Evolutionary conservation across 2,888 invertebrate species (phyloP), one percentile per base, ranked within the genome.

Genomic region (Gasteruption jaculator): DNA sequence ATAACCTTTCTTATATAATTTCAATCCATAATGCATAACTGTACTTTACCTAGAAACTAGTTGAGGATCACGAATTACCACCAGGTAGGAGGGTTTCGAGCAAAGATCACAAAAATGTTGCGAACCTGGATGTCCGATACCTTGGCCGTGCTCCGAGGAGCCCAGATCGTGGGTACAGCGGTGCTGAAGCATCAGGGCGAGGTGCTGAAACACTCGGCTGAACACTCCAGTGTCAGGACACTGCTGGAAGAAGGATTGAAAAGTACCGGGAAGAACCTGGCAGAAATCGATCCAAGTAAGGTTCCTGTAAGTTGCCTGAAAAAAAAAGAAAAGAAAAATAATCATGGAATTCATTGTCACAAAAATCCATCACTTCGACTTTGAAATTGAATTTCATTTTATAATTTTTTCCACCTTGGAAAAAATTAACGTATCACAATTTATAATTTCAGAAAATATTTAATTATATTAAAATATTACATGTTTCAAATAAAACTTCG

Each of bases 221-320:
- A 76, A 65, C 85, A 85, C 68, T 87, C 86, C 12, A 85, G 81
- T 64, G 56, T 86, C 27, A 81, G 76, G 60, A 73, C 76, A 32
- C 53, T 74, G 5, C 55, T 60, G 1, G 59, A 71, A 37, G 58
- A 65, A 20, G 56, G 57, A 32, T 38, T 63, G 2, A 60, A 56
- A 43, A 42, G 48, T 30, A 47, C 54, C 8, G 46, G 48, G 19
- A 55, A 54, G 37, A 64, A 60, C 46, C 47, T 65, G 2, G 57
- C 45, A 27, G 53, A 59, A n/a, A 55, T 61, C 50, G 58, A 68
- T 49, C 60, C 64, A 63, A 69, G 61, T 65, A 67, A 70, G 58
- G 52, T 65, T 58, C 63, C 70, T 47, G 68, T 68, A 64, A 70
- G 70, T 68, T 58, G 56, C 49, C 18, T 20, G 48, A 38, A 12